These are phyloP conservation scores for Diarsia mendica DNA, from an alignment of 2,888 invertebrate genomes.

Conservation along the genomic window DNA sequence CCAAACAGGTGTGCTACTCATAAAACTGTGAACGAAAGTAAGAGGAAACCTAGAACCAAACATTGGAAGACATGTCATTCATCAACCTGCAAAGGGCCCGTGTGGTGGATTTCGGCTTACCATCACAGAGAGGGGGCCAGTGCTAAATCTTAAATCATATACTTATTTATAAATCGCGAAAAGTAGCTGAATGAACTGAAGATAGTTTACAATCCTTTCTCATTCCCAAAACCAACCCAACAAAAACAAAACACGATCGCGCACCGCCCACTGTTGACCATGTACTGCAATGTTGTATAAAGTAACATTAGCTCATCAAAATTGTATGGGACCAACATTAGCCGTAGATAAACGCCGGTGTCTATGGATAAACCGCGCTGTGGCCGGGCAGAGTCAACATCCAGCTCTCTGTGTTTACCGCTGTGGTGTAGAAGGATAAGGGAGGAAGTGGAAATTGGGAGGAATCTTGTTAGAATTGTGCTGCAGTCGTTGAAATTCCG, in stretches of 20 bases:
- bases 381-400: constrained; percentile 72
- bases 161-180: not conserved
- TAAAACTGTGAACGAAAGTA: too few species aligned
- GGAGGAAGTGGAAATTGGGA: constrained; percentile 58
- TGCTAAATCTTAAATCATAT: too few species aligned
- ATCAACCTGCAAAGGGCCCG: not conserved
- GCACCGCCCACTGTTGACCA: constrained; percentile 11
- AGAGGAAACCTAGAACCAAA: too few species aligned
- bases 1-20: too few species aligned
- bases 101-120: too few species aligned
- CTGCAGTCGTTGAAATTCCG: not conserved
- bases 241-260: constrained; percentile 27
- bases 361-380: constrained; percentile 77
- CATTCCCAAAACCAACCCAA: constrained; percentile 11
- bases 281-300: constrained; percentile 36
- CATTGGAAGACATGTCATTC: not conserved
- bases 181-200: too few species aligned
- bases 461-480: constrained; percentile 19
- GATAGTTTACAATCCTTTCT: too few species aligned
- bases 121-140: too few species aligned
- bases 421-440: constrained; percentile 52
- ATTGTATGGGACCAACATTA: constrained; percentile 74
- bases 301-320: constrained; percentile 66
- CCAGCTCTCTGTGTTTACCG: constrained; percentile 73
- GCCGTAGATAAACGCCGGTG: constrained; percentile 80